Percentiles rank a stretch among this genome's conserved stretches.
These are phyloP conservation scores for Thera obeliscata DNA, from an alignment of 2,888 invertebrate species.

Conservation along the genomic window DNA sequence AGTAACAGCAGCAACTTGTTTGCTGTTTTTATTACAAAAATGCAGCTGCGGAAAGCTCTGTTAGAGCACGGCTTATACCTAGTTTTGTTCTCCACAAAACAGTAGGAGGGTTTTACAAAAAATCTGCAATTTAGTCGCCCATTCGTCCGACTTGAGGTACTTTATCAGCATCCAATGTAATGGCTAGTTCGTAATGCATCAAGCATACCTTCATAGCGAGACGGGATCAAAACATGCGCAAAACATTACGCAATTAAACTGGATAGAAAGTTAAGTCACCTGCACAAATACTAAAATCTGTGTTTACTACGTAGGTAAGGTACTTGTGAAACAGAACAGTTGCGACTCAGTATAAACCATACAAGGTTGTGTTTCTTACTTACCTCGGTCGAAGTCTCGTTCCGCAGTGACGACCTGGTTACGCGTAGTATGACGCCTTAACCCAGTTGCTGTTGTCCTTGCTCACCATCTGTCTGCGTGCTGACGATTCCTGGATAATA, in stretches of 20 bases:
- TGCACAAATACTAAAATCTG: conserved; percentile 52
- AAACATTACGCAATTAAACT: conserved; percentile 25
- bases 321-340: conserved; percentile 51
- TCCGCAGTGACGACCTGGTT: conserved; percentile 69
- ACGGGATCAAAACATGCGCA: conserved; percentile 3
- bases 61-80: no score
- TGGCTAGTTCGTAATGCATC: conserved; percentile 15
- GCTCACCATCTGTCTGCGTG: conserved; percentile 60
- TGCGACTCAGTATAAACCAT: conserved; percentile 46
- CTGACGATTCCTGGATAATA: conserved; percentile 54
- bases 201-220: conserved; percentile 5
- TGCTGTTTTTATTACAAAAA: background rate
- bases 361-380: conserved; percentile 65
- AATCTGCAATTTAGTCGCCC: no score
- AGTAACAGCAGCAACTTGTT: background rate
- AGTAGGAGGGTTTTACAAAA: no score
- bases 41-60: background rate
- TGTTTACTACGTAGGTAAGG: conserved; percentile 51
- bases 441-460: conserved; percentile 70
- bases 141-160: no score
- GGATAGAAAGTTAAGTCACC: conserved; percentile 42
- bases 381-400: conserved; percentile 65
- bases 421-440: conserved; percentile 62
- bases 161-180: no score
- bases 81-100: no score